phyloP scores from a whole-genome alignment of 1,140 invertebrate genomes.

The Trichonephila clavipes region DNA sequence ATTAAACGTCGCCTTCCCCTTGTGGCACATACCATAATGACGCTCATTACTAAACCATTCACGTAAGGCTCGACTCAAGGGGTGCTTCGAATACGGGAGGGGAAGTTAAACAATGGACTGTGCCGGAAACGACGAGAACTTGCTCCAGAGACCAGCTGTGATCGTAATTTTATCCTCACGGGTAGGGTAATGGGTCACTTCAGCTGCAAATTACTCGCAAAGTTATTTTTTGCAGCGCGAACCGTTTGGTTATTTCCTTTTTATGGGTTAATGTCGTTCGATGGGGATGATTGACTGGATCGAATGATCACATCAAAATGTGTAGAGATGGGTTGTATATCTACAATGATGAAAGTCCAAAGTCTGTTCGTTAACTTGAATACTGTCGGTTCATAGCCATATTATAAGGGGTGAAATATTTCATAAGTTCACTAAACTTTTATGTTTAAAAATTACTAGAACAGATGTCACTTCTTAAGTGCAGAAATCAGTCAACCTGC shows the following conservation, averaged over 20 bases:
- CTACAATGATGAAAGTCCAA: too few species aligned
- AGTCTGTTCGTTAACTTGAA: too few species aligned
- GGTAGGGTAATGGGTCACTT: constrained; percentile 55
- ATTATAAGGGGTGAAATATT: too few species aligned
- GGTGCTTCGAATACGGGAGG: constrained; percentile 14
- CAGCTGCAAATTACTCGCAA: constrained; percentile 17
- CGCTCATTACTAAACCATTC: constrained; percentile 57
- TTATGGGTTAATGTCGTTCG: background rate
- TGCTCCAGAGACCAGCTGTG: constrained; percentile 36
- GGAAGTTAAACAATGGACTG: background rate
- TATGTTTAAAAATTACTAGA: too few species aligned
- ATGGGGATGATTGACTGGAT: background rate
- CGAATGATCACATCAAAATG: background rate
- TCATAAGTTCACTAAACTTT: too few species aligned
- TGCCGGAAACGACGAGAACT: constrained; percentile 17
- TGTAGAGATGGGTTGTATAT: background rate
- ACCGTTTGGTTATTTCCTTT: background rate
- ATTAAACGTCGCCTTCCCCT: constrained; percentile 2
- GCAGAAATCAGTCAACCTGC: too few species aligned
- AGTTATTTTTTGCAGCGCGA: constrained; percentile 14
- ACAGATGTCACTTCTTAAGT: too few species aligned
- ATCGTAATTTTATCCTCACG: constrained; percentile 25
- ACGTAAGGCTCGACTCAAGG: background rate
- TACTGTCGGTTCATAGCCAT: too few species aligned
- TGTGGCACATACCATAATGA: background rate